These are phyloP conservation scores for Chelon auratus DNA, from an alignment of 2,797 vertebrate species.

Conservation along the genomic window DNA sequence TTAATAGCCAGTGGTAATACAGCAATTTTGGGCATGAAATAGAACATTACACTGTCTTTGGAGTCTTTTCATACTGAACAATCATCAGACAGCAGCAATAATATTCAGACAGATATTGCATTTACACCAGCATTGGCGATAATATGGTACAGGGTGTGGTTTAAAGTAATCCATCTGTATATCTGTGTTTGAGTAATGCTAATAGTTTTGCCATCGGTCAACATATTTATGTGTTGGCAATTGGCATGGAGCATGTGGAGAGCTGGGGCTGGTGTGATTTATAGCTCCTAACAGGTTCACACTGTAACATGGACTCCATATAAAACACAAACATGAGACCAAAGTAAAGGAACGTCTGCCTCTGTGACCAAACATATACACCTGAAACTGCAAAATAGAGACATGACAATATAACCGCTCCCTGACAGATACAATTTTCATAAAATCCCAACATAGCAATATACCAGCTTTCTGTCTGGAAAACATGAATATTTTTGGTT, in stretches of 20 bases:
- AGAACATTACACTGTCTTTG: slow-evolving; percentile 22
- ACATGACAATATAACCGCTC: background rate
- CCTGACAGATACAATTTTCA: background rate
- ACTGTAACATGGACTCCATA: slow-evolving; percentile 3
- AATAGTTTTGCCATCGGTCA: background rate
- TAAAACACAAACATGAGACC: background rate
- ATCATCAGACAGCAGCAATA: slow-evolving; percentile 15
- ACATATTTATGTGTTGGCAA: background rate
- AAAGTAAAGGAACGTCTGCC: slow-evolving; percentile 20
- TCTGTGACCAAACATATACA: slow-evolving; percentile 5
- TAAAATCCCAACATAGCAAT: background rate
- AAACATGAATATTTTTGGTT: background rate
- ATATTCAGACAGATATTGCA: slow-evolving; percentile 20
- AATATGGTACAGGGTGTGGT: background rate
- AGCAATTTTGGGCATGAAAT: slow-evolving; percentile 32
- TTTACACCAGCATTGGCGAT: slow-evolving; percentile 10
- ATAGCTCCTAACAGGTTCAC: background rate
- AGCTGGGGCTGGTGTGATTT: background rate
- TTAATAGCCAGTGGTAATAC: slow-evolving; percentile 26
- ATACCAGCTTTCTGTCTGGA: background rate
- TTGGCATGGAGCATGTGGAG: background rate
- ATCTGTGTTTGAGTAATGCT: slow-evolving; percentile 2
- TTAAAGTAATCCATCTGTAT: background rate
- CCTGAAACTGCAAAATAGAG: background rate
- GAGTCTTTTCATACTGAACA: slow-evolving; percentile 5